These are phyloP conservation scores for Actinostola sp. DNA, from an alignment of 92 coral and sea anemone genomes.

Conservation along the genomic window DNA sequence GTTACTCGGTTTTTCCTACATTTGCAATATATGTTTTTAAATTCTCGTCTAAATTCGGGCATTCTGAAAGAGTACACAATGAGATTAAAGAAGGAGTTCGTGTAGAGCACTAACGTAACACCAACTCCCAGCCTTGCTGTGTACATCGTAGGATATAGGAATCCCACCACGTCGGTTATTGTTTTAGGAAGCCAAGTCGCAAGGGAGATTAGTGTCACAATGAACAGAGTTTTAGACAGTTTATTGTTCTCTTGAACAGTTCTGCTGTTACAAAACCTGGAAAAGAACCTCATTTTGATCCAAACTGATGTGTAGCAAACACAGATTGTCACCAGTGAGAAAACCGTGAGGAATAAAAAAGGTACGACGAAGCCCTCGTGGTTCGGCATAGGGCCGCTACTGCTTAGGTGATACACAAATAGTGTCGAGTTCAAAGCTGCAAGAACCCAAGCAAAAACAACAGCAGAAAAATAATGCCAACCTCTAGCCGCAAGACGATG, in stretches of 20 bases:
- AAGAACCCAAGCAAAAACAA: neutral
- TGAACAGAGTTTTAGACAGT: slow-evolving; percentile 1
- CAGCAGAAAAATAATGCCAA: neutral
- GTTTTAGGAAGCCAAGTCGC: slow-evolving; percentile 3
- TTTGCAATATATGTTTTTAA: neutral
- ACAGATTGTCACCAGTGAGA: neutral
- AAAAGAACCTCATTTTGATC: slow-evolving; percentile 3
- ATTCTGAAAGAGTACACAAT: neutral
- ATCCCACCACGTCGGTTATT: neutral
- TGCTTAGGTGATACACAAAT: neutral
- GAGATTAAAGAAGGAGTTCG: neutral
- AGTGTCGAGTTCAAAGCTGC: neutral
- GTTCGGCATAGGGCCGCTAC: neutral
- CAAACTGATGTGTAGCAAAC: neutral
- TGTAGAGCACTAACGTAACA: neutral
- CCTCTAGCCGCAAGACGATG: slow-evolving; percentile 4
- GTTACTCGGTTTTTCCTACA: neutral
- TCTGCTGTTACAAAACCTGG: neutral
- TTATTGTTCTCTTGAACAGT: neutral
- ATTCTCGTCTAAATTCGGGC: slow-evolving; percentile 7
- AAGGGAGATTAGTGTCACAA: neutral
- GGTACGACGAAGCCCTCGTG: neutral
- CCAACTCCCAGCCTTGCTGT: neutral
- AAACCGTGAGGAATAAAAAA: neutral
- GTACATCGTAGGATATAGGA: neutral